These are phyloP conservation scores for Lethrus apterus DNA, from an alignment of 1,140 invertebrate species.

Conservation along the genomic window DNA sequence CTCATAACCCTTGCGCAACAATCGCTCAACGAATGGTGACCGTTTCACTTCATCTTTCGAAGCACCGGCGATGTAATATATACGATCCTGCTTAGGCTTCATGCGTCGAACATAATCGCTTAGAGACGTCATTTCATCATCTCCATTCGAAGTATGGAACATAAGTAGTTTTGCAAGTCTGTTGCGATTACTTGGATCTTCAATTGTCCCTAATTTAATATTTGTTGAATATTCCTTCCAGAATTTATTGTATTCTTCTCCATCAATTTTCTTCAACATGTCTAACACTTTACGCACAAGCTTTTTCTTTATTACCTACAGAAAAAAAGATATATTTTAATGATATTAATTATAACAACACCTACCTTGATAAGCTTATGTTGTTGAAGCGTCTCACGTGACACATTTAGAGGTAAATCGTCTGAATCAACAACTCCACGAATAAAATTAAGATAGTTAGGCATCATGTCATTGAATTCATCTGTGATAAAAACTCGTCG, in stretches of 20 bases:
- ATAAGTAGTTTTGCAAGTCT: constrained; percentile 89
- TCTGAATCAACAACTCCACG: constrained; percentile 98
- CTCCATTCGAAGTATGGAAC: constrained; percentile 79
- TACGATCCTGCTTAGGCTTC: constrained; percentile 94
- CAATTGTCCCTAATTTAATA: constrained; percentile 96
- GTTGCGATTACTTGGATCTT: constrained; percentile 93
- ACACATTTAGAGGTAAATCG: constrained; percentile 97
- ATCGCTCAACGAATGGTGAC: constrained; percentile 92
- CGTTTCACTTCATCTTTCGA: constrained; percentile 80
- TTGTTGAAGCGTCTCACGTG: constrained; percentile 96
- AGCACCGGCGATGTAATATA: constrained; percentile 94
- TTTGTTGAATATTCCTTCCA: constrained; percentile 99
- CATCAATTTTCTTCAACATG: constrained; percentile 95
- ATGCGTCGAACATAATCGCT: constrained; percentile 90
- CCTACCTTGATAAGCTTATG: constrained; percentile 98
- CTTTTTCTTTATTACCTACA: constrained; percentile 97
- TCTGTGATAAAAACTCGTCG: constrained; percentile 98
- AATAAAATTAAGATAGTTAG: constrained; percentile 93
- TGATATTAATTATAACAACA: no score
- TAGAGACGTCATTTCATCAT: constrained; percentile 67
- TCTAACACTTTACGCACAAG: constrained; percentile 93
- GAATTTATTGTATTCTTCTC: constrained; percentile 88
- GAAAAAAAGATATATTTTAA: constrained; percentile 9
- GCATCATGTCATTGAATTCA: constrained; percentile 99
- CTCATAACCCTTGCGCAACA: constrained; percentile 93